Base-by-base conservation (phyloP, 2,797 vertebrate species). In the Enteromius viviparus region DNA sequence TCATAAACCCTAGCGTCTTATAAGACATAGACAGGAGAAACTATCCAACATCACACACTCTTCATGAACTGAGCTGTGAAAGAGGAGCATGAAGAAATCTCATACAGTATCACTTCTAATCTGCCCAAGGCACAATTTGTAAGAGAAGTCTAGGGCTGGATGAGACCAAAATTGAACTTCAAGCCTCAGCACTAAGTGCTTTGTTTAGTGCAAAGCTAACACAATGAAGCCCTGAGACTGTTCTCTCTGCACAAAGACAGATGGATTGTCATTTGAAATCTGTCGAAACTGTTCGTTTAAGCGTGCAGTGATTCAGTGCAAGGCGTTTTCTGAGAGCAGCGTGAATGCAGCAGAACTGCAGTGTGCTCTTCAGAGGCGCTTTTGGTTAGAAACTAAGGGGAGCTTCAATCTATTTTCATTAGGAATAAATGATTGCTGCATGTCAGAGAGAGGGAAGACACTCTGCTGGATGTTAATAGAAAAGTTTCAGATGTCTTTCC, bases 131-230 rank as follows among this genome's bases (percentile, higher is more conserved):
- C 78, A 3, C 3, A 19, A 55, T 80, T 47, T 71, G 68, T 60
- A 80, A 71, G 78, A 32, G 34, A 15, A 55, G 65, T 71, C 66
- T 45, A 70, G n/a, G 53, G 53, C 55, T 60, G 78, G 37, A 71
- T 60, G 66, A 45, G 37, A 80, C 23, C 51, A 32, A 71, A 80
- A 80, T 60, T 71, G 78, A 71, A 71, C 68, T 71, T 80, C 19
- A 42, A 71, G 53, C 23, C 66, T 42, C 53, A 10, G 32, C 12
- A 5, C 78, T 80, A 66, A 78, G 47, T 79, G 64, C 49, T 80
- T 37, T 55, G 78, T 80, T 80, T 80, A 76, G 72, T 58, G 49
- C 12, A 58, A 17, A 23, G 11, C 32, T 76, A 76, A 76, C 72
- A 58, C 51, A 37, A 34, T 21, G 64, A 19, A 62, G 26, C 58